Base-by-base conservation (phyloP, 1,140 invertebrate genomes). In the Temnothorax longispinosus region DNA sequence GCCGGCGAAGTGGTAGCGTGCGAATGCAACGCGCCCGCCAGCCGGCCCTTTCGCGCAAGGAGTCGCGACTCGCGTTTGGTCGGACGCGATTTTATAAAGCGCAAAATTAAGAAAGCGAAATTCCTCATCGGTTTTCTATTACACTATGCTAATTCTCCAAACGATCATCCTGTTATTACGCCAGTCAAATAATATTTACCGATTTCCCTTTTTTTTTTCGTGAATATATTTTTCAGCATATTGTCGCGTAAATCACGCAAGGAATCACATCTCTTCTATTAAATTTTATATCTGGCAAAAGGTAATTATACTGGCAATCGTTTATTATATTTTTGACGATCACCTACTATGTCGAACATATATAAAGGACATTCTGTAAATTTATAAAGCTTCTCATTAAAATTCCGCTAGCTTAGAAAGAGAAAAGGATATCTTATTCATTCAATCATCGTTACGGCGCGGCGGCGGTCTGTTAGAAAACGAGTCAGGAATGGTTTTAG, bases 31-130 rank as follows among this genome's bases (percentile, higher is more conserved):
- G 60, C 41, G 71, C 41, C 41, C 65, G 7, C 32, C 58, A 13
- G 10, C 50, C 38, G 44, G 64, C 65, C 52, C 47, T 82, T 52
- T 69, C 56, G 89, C 78, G 81, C 38, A n/a, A 91, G 89, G 77
- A 91, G 89, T 78, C 32, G 62, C 67, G 56, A n/a, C 78, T 58
- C n/a, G 62, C 77, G 64, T 80, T 76, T 88, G 74, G 41, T 91
- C 89, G 67, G 89, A 84, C 89, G 78, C 54, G 56, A 50, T 13
- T 18, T 27, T 0, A 1, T 0, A 10, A 76, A 21, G 47, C 8
- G 72, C 32, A 7, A 77, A 75, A 41, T 13, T 7, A 27, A 8
- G 4, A 11, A 6, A 8, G 41, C 52, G 54, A 47, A 18, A 60
- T 11, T 13, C n/a, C n/a, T 8, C 1, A 72, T 72, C 21, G 18